These are phyloP conservation scores for Tadarida brasiliensis DNA, from an alignment of 2,797 vertebrate species.

Conservation along the genomic window DNA sequence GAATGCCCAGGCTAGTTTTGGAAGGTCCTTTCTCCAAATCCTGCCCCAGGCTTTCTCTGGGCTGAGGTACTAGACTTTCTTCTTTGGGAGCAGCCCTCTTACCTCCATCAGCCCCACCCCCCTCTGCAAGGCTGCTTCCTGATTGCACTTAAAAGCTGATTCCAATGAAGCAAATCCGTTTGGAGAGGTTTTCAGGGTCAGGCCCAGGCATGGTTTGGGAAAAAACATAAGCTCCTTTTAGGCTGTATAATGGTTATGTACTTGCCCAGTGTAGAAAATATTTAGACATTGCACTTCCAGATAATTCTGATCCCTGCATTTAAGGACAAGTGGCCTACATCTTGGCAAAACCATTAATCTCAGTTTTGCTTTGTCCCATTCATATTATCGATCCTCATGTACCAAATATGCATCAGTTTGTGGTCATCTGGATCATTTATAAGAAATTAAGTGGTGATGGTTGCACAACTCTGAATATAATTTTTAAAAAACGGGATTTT, in stretches of 20 bases:
- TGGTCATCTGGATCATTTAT: neutral
- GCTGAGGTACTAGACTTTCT: neutral
- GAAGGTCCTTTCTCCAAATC: neutral
- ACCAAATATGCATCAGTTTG: neutral
- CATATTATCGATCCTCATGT: neutral
- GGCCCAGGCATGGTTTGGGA: neutral
- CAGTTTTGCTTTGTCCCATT: neutral
- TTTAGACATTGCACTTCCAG: neutral
- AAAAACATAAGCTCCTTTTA: slow-evolving; percentile 20
- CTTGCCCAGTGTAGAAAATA: neutral
- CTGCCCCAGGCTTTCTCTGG: neutral
- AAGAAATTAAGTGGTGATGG: neutral
- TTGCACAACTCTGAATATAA: neutral
- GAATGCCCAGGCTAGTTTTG: neutral
- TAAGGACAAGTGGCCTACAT: neutral
- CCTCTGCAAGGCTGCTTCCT: neutral
- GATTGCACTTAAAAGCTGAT: neutral
- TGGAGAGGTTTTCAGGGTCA: neutral
- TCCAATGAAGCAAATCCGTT: neutral
- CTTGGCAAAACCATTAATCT: neutral
- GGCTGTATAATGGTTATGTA: neutral
- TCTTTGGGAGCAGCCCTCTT: neutral
- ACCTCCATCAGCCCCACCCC: fast-evolving
- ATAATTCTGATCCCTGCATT: neutral
- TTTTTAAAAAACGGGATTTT: neutral